Conservation (phyloP, 2,888 invertebrate genomes). For the Agrilus mali region DNA sequence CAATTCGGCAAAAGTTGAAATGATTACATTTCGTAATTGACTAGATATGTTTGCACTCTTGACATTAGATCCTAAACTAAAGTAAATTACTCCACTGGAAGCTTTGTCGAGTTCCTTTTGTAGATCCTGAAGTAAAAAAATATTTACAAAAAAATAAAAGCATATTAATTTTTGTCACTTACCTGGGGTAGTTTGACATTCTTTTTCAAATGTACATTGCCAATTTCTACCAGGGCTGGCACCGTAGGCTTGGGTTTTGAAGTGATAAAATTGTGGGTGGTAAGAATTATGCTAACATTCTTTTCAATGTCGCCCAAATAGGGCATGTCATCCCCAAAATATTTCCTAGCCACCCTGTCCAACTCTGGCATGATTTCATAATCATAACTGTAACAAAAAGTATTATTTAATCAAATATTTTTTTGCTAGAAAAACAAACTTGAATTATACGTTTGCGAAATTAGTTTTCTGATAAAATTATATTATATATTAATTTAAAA, state of each 20-base stretch:
- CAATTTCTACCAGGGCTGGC: constrained; percentile 12
- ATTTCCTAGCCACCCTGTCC: constrained; percentile 7
- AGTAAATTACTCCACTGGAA: constrained; percentile 1
- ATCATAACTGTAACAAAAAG: no score
- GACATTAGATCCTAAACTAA: constrained; percentile 5
- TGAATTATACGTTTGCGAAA: no score
- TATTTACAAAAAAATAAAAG: no score
- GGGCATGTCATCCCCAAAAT: constrained; percentile 11
- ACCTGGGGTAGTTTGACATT: constrained; percentile 1
- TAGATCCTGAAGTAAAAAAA: constrained; percentile 6
- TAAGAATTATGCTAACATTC: constrained; percentile 10
- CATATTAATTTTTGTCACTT: background rate
- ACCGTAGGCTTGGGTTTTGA: constrained; percentile 7
- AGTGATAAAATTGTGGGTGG: constrained; percentile 10
- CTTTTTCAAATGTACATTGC: constrained; percentile 9
- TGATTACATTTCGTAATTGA: background rate
- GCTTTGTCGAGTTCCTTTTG: constrained; percentile 1
- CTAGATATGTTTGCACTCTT: constrained; percentile 1
- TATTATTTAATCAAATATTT: no score
- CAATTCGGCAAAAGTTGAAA: background rate
- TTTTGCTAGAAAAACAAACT: no score
- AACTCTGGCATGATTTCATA: background rate
- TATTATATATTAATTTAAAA: no score
- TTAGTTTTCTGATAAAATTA: no score
- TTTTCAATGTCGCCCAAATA: constrained; percentile 8